Evolutionary conservation across 2,888 invertebrate species (phyloP), one percentile per base, ranked within the genome.

Genomic region (Caenorhabditis angaria): DNA sequence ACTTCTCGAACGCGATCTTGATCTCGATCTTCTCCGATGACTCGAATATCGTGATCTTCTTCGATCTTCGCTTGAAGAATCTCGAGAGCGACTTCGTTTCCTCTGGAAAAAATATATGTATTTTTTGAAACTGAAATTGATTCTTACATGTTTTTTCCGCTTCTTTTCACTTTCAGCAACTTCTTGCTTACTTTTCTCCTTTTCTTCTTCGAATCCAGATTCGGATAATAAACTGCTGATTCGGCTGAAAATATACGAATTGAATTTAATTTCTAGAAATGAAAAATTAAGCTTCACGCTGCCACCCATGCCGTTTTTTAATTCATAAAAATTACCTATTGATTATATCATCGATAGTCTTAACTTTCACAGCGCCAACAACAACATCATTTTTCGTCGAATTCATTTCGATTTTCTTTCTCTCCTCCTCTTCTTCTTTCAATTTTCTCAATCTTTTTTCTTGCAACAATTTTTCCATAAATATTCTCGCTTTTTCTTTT

Each of bases 381-480:
- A 2, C 18, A 0, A 20, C 50, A 25, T 67, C 65, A 20, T 65
- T 58, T n/a, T 41, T 25, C 27, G 8, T 6, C 25, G 25, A 27
- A 4, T n/a, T 56, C 22, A n/a, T 29, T 24, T 53, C 75, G n/a
- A 76, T 47, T 25, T 70, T 63, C 28, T 20, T 4, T 6, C 72
- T 54, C 14, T 41, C 41, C 25, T 77, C 76, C 24, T 80, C 80
- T 6, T 77, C 76, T 29, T 78, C 78, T 20, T 65, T 24, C 41
- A 60, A 47, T 32, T 80, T 78, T 53, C 67, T 70, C 58, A 57
- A 57, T 24, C 65, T 67, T 56, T 83, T 82, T 51, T 84, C 84
- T 27, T 71, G 71, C 54, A 84, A 53, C 35, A 84, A 75, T 55
- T 77, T 79, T 54, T 82, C 84, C 84, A 84, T 83, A 59, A 84